Evolutionary conservation across 2,113 vertebrate species (phyloP).

Genomic region (Scomber japonicus): DNA sequence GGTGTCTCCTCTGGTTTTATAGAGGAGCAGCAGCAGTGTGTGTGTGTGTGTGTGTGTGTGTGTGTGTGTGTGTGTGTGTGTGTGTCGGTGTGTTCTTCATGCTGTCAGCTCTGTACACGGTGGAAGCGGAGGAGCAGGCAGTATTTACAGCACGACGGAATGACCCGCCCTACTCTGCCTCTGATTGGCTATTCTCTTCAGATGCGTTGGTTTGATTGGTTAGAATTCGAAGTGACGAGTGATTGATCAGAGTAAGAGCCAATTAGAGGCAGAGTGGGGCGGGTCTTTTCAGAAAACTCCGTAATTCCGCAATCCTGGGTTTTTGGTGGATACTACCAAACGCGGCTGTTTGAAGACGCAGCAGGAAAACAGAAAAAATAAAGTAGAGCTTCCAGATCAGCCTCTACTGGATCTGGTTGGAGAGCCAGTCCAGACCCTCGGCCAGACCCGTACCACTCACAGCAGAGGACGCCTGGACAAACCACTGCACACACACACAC

Average conservation of each 20-base stretch:
- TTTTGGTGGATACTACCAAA: no score
- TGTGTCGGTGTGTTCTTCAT: slow-evolving; percentile 12
- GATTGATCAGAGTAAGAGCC: no score
- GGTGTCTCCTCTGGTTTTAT: slow-evolving; percentile 33
- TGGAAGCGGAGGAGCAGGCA: slow-evolving; percentile 20
- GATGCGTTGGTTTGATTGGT: no score
- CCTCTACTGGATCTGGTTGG: slow-evolving; percentile 86
- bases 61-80: rapidly evolving
- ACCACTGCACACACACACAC: slow-evolving; percentile 87
- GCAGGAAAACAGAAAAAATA: neutral
- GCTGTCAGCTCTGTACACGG: slow-evolving; percentile 43
- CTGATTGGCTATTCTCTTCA: no score
- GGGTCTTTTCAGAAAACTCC: no score
- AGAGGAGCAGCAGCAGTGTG: rapidly evolving
- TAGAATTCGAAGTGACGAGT: no score
- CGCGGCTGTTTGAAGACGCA: neutral
- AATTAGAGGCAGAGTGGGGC: no score
- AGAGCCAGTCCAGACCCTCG: slow-evolving; percentile 97
- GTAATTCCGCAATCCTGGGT: no score
- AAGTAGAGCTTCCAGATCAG: neutral
- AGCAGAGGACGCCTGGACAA: slow-evolving; percentile 95
- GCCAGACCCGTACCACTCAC: slow-evolving; percentile 93
- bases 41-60: neutral
- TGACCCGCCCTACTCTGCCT: no score
- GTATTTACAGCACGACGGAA: no score